Base-by-base conservation (phyloP, 2,797 vertebrate species). In the Pangasius macronema region DNA sequence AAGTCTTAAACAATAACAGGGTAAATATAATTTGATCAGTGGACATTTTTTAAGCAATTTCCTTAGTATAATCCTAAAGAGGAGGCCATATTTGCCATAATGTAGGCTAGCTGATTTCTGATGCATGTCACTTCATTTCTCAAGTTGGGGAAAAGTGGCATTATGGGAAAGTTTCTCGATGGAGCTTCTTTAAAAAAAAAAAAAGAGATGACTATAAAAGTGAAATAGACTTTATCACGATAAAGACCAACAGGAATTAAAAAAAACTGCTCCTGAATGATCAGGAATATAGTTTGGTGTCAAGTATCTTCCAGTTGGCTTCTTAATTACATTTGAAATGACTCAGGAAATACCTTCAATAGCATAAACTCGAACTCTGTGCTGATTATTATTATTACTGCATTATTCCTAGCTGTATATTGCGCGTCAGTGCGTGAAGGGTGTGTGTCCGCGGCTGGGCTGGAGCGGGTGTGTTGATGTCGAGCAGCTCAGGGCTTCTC, bases 391-490 rank as follows among this genome's bases (percentile, higher is more conserved):
- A 42, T 8, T 42, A 7, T 42, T 42, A 42, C 1, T 42, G 42
- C 42, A 42, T 42, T 30, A n/a, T 67, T 33, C 51, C 16, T 68
- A 11, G 30, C 3, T 36, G 0, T 68, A 18, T 36, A 68, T 42
- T 42, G 0, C 27, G 68, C 36, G 68, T 70, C 5, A 79, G 73
- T 51, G 46, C 7, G 8, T 42, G 42, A 7, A 42, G 42, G 42
- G 42, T 76, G 5, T 49, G 76, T 55, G 30, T 39, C 3, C n/a
- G 76, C 10, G 76, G 7, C 0, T 77, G 49, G 24, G 11, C 39
- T 72, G 36, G 2, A 11, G 42, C 3, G 39, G 20, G 70, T 72
- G 70, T 73, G 75, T 80, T 80, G 77, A 80, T 80, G 77, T 39
- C 1, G 76, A 57, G 30, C 16, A 14, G 51, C 6, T 7, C 42